Conservation (phyloP, 2,113 vertebrate genomes). For the Daubentonia madagascariensis region DNA sequence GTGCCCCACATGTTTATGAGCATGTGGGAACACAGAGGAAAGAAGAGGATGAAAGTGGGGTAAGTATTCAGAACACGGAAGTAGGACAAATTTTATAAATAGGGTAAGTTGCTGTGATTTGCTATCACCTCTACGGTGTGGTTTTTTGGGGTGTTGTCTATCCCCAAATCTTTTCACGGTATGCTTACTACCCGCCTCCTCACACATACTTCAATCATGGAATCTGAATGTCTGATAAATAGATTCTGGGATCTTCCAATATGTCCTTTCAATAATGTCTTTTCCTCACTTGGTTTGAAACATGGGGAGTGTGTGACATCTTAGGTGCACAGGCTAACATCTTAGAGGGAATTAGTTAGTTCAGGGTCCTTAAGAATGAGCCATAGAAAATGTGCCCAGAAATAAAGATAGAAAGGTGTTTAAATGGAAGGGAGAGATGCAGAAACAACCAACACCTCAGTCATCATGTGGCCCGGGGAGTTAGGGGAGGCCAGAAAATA, state of each 20-base stretch:
- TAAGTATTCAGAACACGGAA: background rate
- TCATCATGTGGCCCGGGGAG: fast-evolving
- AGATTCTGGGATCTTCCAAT: background rate
- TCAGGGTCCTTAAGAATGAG: background rate
- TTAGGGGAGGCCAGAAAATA: background rate
- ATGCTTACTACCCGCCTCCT: background rate
- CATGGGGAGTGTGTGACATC: background rate
- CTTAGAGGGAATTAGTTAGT: background rate
- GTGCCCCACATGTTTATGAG: background rate
- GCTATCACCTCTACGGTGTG: background rate
- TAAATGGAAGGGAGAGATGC: background rate
- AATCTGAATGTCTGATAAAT: background rate
- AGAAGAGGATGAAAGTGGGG: background rate
- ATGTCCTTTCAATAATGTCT: background rate
- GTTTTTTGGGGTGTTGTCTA: background rate
- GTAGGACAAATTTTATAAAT: background rate
- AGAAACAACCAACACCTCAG: background rate
- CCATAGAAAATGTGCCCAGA: background rate
- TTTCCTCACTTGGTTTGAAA: background rate
- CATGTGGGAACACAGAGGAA: background rate
- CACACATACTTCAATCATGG: background rate
- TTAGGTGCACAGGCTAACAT: background rate
- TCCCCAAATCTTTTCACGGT: background rate
- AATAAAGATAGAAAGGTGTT: background rate
- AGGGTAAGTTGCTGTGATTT: background rate